Conservation (phyloP, 2,113 vertebrate species). For the Apus apus region DNA sequence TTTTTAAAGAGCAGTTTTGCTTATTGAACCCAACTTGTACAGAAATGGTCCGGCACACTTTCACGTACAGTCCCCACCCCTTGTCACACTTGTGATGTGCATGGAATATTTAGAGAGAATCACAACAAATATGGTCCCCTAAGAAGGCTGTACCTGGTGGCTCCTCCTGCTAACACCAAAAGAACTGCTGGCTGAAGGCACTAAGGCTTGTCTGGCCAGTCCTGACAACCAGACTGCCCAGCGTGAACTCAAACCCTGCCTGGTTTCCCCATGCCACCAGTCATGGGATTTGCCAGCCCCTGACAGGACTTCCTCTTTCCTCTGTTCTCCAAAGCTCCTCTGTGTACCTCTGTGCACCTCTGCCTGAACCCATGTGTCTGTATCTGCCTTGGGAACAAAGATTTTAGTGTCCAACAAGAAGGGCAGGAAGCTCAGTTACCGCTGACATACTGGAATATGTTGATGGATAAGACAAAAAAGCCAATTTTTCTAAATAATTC, state of each 20-base stretch:
- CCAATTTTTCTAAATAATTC: not conserved
- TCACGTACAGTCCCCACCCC: not conserved
- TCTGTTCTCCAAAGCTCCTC: not conserved
- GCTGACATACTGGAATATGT: not conserved
- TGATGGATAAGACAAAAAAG: not conserved
- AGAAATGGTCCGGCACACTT: not conserved
- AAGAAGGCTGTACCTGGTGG: not conserved
- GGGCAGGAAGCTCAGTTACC: not conserved
- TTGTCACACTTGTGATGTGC: not conserved
- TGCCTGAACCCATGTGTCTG: not conserved
- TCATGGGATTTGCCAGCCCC: not conserved
- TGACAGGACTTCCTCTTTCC: not conserved
- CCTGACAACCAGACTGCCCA: not conserved
- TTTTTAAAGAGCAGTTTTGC: not conserved
- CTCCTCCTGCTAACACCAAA: not conserved
- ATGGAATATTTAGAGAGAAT: not conserved
- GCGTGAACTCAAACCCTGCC: not conserved
- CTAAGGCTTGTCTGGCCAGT: not conserved
- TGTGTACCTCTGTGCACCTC: too few species aligned
- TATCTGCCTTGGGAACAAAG: not conserved
- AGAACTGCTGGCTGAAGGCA: fast-evolving
- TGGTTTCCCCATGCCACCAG: not conserved
- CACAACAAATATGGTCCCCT: fast-evolving
- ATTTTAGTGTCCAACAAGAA: not conserved
- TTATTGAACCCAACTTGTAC: not conserved